Percentiles rank a stretch among this genome's conserved stretches.
Conservation (phyloP, 1,140 invertebrate species). For the Camponotus pennsylvanicus region DNA sequence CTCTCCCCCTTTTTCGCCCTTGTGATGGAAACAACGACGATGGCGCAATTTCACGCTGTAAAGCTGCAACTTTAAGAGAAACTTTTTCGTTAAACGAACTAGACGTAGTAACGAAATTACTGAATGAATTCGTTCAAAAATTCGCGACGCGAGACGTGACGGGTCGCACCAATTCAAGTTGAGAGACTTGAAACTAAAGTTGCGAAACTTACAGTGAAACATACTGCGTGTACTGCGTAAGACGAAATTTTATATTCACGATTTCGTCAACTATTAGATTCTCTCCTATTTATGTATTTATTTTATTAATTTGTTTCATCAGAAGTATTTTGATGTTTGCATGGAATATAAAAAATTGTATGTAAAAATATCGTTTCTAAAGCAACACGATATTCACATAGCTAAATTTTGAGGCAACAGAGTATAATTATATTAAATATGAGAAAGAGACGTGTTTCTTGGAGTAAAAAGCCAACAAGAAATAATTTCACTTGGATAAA, state of each 20-base stretch:
- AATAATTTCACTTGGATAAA: constrained; percentile 4
- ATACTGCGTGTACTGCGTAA: not conserved
- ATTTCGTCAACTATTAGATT: not conserved
- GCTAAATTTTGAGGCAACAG: not conserved
- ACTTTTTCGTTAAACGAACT: constrained; percentile 56
- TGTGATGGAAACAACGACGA: constrained; percentile 17
- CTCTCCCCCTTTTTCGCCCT: not conserved
- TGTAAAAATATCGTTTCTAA: not conserved
- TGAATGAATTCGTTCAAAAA: constrained; percentile 52
- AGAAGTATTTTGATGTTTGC: not conserved
- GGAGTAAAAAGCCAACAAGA: not conserved
- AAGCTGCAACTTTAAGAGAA: constrained; percentile 44
- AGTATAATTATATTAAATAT: not conserved
- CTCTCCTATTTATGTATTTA: not conserved
- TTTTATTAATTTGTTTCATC: not conserved
- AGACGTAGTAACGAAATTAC: constrained; percentile 47
- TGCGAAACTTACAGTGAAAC: constrained; percentile 13
- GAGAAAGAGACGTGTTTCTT: not conserved
- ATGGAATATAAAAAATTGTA: not conserved
- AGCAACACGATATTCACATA: not conserved
- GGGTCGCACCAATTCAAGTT: constrained; percentile 31
- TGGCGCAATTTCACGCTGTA: constrained; percentile 48
- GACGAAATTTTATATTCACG: not conserved
- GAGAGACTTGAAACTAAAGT: constrained; percentile 11
- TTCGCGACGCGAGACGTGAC: constrained; percentile 20